These are phyloP conservation scores for Cromileptes altivelis DNA, from an alignment of 2,113 vertebrate species.

Conservation along the genomic window DNA sequence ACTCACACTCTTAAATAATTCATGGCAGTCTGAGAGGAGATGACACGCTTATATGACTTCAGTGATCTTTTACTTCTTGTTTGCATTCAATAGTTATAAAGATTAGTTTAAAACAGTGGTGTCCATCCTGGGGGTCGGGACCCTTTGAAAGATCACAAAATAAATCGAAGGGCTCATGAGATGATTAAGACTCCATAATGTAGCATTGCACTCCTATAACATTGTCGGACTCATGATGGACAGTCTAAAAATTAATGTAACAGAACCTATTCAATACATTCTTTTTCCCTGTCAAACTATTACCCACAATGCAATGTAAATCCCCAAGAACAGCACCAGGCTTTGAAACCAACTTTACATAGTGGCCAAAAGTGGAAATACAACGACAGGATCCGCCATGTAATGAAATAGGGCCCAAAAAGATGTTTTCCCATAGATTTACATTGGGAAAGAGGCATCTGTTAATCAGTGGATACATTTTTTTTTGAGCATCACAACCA, in stretches of 20 bases:
- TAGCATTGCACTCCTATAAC: background rate
- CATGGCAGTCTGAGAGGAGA: slow-evolving; percentile 49
- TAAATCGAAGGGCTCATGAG: background rate
- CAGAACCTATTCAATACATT: too few relatives aligned
- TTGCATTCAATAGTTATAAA: background rate
- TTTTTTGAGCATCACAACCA: too few relatives aligned
- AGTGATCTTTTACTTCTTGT: slow-evolving; percentile 4
- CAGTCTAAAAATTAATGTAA: background rate
- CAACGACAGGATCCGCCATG: too few relatives aligned
- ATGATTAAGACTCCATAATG: background rate
- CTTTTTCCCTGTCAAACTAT: too few relatives aligned
- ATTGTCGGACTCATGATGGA: background rate
- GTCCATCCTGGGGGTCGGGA: background rate
- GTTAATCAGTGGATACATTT: too few relatives aligned
- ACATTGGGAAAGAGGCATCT: too few relatives aligned
- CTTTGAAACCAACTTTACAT: too few relatives aligned
- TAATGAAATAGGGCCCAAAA: too few relatives aligned
- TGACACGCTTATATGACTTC: slow-evolving; percentile 46
- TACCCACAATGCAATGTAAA: too few relatives aligned
- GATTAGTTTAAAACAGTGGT: background rate
- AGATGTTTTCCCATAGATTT: too few relatives aligned
- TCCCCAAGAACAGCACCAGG: too few relatives aligned
- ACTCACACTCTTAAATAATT: slow-evolving; percentile 64
- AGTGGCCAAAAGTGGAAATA: too few relatives aligned
- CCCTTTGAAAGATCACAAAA: background rate